These are phyloP conservation scores for Malthinus seriepunctatus DNA, from an alignment of 2,888 invertebrate species.

Conservation along the genomic window DNA sequence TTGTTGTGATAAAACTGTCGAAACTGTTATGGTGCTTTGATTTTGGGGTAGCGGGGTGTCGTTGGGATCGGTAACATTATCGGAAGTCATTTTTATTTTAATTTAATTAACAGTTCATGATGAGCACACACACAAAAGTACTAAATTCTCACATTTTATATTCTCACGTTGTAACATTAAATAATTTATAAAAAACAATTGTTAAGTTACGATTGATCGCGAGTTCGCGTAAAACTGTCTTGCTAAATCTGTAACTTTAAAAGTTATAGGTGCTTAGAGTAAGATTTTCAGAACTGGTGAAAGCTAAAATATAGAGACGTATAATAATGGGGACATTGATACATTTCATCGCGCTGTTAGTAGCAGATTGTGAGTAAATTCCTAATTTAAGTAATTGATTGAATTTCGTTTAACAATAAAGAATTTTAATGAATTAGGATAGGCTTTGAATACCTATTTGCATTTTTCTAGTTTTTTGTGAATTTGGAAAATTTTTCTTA, in stretches of 20 bases:
- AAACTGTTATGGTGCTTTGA: slow-evolving; percentile 1
- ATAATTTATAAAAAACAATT: not conserved
- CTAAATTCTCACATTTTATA: no score
- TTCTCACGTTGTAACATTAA: not conserved
- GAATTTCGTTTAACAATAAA: no score
- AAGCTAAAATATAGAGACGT: slow-evolving; percentile 28
- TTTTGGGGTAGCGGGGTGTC: not conserved
- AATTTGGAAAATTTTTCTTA: no score
- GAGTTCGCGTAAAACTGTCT: slow-evolving; percentile 5
- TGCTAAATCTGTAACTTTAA: slow-evolving; percentile 1
- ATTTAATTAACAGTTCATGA: not conserved
- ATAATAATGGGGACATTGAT: slow-evolving; percentile 32
- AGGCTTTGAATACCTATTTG: no score
- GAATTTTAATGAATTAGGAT: no score
- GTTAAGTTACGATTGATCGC: not conserved
- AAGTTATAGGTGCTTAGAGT: slow-evolving; percentile 1
- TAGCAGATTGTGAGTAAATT: no score
- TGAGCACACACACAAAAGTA: not conserved
- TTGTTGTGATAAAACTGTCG: slow-evolving; percentile 17
- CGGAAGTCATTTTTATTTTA: no score
- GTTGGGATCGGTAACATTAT: not conserved
- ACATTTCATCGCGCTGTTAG: not conserved
- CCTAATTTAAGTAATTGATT: no score
- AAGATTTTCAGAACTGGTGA: slow-evolving; percentile 23
- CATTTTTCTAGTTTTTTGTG: no score